Conservation (phyloP, 2,797 vertebrate genomes). For the Buphagus erythrorhynchus region DNA sequence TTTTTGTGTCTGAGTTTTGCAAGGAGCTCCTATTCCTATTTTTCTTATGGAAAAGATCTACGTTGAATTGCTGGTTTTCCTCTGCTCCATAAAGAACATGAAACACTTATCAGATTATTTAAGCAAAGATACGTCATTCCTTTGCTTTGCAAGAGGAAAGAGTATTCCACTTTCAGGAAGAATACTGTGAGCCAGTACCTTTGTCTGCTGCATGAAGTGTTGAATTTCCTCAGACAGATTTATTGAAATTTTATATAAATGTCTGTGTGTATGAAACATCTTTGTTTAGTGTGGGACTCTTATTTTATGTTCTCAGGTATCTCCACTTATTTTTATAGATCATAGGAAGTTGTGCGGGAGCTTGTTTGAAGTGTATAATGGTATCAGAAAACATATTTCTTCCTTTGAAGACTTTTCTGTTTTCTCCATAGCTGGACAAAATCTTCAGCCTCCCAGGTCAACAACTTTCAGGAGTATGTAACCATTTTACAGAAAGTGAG, state of each 20-base stretch:
- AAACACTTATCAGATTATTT: background rate
- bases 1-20: background rate
- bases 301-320: background rate
- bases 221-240: background rate
- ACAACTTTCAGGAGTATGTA: background rate
- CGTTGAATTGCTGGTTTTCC: background rate
- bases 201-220: background rate
- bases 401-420: background rate
- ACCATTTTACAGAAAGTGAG: background rate
- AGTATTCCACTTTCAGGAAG: background rate
- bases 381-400: background rate
- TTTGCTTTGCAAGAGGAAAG: background rate
- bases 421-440: background rate
- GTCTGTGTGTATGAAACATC: background rate
- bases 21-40: background rate
- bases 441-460: background rate
- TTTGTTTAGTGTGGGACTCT: background rate
- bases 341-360: background rate
- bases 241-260: background rate
- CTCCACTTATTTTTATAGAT: background rate
- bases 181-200: background rate
- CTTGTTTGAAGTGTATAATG: background rate
- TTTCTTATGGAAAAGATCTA: background rate
- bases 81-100: background rate
- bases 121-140: background rate